Conservation (phyloP, 1,140 invertebrate genomes). For the Agraylea sexmaculata region DNA sequence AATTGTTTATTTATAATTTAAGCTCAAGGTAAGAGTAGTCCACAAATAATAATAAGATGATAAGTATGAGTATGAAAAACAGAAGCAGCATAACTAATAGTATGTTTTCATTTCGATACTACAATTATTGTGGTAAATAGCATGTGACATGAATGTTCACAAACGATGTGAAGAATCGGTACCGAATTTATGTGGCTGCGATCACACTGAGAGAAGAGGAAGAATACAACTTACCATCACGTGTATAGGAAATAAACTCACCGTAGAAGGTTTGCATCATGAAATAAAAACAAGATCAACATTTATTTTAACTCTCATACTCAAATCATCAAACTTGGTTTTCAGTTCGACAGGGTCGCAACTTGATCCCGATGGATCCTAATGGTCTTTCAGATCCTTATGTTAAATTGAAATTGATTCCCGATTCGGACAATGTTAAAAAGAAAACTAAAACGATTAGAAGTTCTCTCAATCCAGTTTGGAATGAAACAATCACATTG, state of each 20-base stretch:
- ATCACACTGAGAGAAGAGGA: slow-evolving; percentile 96
- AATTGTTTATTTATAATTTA: no score
- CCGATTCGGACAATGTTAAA: slow-evolving; percentile 83
- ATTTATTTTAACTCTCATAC: neutral
- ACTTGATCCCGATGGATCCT: slow-evolving; percentile 99
- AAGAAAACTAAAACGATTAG: slow-evolving; percentile 98
- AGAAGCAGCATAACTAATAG: no score
- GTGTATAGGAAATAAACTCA: slow-evolving; percentile 70
- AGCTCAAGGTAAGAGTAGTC: no score
- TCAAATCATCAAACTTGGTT: slow-evolving; percentile 18
- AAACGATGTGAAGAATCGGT: slow-evolving; percentile 97
- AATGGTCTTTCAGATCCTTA: slow-evolving; percentile 98
- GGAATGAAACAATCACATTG: slow-evolving; percentile 94
- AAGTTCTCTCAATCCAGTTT: slow-evolving; percentile 87
- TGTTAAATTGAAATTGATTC: slow-evolving; percentile 96
- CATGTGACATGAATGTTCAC: slow-evolving; percentile 99
- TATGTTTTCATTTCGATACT: no score
- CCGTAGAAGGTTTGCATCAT: slow-evolving; percentile 76
- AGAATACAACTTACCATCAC: slow-evolving; percentile 78
- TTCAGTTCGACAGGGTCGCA: slow-evolving; percentile 86
- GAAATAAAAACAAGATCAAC: neutral
- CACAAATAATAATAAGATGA: no score
- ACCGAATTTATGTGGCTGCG: slow-evolving; percentile 96
- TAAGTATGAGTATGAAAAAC: no score
- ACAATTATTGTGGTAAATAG: slow-evolving; percentile 48